Evolutionary conservation across 2,113 vertebrate genomes (phyloP), one percentile per base, ranked within the genome.

Genomic region (Aegypius monachus): DNA sequence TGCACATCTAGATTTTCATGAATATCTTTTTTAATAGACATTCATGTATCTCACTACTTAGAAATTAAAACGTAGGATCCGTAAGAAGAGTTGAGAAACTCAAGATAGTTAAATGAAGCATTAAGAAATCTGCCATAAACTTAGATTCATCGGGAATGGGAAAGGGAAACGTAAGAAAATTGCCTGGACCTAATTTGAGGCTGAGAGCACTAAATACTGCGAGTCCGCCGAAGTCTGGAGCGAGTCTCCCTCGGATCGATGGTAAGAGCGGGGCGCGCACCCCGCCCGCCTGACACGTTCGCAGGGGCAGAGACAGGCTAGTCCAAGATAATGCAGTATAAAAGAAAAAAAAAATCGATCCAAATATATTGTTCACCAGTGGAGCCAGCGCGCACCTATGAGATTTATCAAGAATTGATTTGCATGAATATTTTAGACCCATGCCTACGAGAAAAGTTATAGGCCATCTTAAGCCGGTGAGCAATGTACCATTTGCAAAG

Each of bases 401-500:
- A 97, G 97, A 95, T 96, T 96, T 96, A 95, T 97, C 95, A 95
- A 81, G 82, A 74, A 97, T 97, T 93, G 97, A 97, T 93, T 86
- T 82, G 67, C 87, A 97, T 97, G 6, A 97, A 97, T 97, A 96
- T 96, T 97, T 97, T 61, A 97, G 47, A 50, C 19, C 45, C 56
- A 5, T 50, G 81, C 78, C 95, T 82, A 38, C 20, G 4, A 95
- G 95, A 82, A 92, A 90, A 96, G 78, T 93, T 94, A 85, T 72
- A 36, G 65, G 18, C 81, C 78, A 19, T 94, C 78, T 91, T 53
- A 67, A 93, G 88, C 19, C 79, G 23, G 82, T 92, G 97, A 96
- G 88, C 86, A 75, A 89, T 47, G 48, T 13, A 56, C 86, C 53
- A 83, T 96, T 90, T 94, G 88, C 87, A 94, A 94, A 88, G 84